Base-by-base conservation (phyloP, 2,113 vertebrate species). In the Laticauda colubrina region DNA sequence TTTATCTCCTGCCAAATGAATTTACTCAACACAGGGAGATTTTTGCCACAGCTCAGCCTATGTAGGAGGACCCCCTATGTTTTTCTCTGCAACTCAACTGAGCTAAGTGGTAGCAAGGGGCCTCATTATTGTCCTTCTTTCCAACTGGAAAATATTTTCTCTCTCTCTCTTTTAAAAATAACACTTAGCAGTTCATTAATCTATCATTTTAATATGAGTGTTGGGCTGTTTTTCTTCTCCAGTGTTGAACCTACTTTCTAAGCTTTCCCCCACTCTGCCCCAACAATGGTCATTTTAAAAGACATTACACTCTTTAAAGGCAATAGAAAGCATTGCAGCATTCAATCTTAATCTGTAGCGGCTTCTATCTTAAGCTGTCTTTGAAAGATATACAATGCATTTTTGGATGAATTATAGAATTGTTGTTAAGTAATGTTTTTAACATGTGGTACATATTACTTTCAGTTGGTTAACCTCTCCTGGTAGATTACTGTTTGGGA, bases 111-210 rank as follows among this genome's bases (percentile, higher is more conserved):
- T 0, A 87, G 95, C 51, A 95, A 69, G 94, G 96, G 94, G 94
- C 94, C 96, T 95, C 94, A 7, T 97, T 95, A 94, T 53, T 95
- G 75, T 90, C 5, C 56, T 93, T 89, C 94, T 48, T 95, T 69
- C 8, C 53, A 91, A 91, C 94, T 14, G 14, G 95, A 94, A 96
- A 95, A 95, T 75, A 92, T 96, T 75, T 92, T 95, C 93, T 95
- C 96, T 96, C 93, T 89, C 51, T 29, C 51, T 54, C 24, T 54
- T n/a, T 54, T 20, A 54, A 90, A 96, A 93, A 89, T 57, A 93
- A 93, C 85, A 94, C 91, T 96, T 97, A 96, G 92, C 96, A 97
- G 96, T 94, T 96, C 96, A 94, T 97, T 94, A 96, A 97, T 97
- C 96, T 94, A 94, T 92, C 94, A 26, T 75, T 93, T 95, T 94